Percentiles rank a stretch among this genome's conserved stretches.
Evolutionary conservation across 2,888 invertebrate species (phyloP).

Genomic region (Psylliodes chrysocephalus): DNA sequence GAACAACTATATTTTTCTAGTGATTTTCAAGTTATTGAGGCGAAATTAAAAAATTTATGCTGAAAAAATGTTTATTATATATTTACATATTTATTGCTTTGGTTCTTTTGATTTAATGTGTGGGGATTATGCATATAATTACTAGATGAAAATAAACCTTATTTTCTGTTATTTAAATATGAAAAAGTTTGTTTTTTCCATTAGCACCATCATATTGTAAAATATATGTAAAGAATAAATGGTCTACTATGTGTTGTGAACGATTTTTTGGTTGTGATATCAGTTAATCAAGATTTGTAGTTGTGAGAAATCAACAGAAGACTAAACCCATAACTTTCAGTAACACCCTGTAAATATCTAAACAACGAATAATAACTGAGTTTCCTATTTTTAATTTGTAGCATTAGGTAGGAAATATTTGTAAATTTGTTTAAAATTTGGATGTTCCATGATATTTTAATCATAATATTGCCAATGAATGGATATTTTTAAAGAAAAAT

Average conservation of each 20-base stretch:
- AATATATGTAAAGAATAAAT: no score
- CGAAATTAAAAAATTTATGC: no score
- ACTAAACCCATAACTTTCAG: slow-evolving; percentile 5
- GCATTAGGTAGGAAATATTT: slow-evolving; percentile 47
- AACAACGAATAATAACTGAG: slow-evolving; percentile 53
- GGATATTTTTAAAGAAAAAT: background rate
- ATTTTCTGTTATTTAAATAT: no score
- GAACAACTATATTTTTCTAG: no score
- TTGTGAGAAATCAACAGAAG: background rate
- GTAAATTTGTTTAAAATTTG: slow-evolving; percentile 51
- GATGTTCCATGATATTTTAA: background rate
- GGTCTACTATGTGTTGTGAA: background rate
- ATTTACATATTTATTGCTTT: no score
- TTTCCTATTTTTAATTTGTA: slow-evolving; percentile 44
- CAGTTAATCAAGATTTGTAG: slow-evolving; percentile 5
- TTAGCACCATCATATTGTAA: no score
- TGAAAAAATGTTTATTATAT: no score
- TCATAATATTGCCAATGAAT: background rate
- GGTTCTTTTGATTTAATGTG: no score
- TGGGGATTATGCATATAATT: no score
- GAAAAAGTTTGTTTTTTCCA: no score
- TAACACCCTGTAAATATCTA: slow-evolving; percentile 47
- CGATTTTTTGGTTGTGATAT: background rate
- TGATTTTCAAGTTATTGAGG: no score
- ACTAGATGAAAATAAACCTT: no score